Percentiles rank a stretch among this genome's conserved stretches.
Evolutionary conservation across 2,888 invertebrate genomes (phyloP).

Genomic region (Polietes domitor): DNA sequence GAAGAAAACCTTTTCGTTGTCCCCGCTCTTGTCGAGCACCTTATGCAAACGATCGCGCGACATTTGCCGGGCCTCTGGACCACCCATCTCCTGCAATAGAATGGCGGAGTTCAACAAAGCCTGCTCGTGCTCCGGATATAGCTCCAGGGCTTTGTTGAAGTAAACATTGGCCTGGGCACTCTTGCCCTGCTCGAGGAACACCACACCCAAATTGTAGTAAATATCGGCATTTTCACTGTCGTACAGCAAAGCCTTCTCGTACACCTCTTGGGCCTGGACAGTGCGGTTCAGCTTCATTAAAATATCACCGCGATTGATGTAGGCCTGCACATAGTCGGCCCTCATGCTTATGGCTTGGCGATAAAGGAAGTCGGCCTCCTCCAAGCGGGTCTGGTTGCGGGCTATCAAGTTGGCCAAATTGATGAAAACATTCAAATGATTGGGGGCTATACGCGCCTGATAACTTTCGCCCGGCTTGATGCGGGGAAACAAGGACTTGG

Average conservation of each 20-base stretch:
- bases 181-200: constrained; percentile 95
- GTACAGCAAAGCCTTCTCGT: constrained; percentile 94
- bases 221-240: constrained; percentile 97
- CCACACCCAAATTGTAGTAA: constrained; percentile 96
- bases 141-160: constrained; percentile 94
- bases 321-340: constrained; percentile 93
- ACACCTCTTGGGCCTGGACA: constrained; percentile 96
- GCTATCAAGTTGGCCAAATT: constrained; percentile 97
- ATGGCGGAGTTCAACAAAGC: constrained; percentile 97
- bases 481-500: constrained; percentile 93
- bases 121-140: constrained; percentile 97
- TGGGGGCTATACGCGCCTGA: constrained; percentile 96
- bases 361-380: constrained; percentile 96
- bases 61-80: constrained; percentile 89
- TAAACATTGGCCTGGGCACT: constrained; percentile 94
- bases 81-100: constrained; percentile 93
- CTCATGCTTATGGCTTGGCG: constrained; percentile 98
- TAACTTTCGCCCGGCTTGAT: constrained; percentile 96
- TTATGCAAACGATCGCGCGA: constrained; percentile 91
- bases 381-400: constrained; percentile 93
- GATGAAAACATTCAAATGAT: constrained; percentile 96
- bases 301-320: constrained; percentile 98
- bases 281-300: constrained; percentile 96
- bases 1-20: constrained; percentile 95
- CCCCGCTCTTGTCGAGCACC: constrained; percentile 85